A percentile compares a stretch with the other conserved stretches of the same genome.
phyloP scores from a whole-genome alignment of 2,113 vertebrate genomes.

The Actenoides lindsayi region DNA sequence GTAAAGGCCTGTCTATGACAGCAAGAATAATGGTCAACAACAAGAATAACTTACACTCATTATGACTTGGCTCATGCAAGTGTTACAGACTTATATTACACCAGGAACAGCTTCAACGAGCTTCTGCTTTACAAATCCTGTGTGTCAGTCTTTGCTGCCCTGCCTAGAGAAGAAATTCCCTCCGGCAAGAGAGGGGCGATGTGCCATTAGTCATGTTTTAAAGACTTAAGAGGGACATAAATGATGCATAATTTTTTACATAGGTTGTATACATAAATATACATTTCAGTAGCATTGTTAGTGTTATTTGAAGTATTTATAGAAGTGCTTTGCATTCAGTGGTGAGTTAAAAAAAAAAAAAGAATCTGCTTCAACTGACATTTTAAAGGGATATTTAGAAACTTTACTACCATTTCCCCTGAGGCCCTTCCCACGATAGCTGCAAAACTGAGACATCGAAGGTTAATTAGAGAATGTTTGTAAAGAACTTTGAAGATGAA shows the following conservation, averaged over 20 bases:
- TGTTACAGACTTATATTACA: background rate
- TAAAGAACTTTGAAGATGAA: conserved; percentile 36
- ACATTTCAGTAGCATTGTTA: background rate
- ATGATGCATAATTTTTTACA: background rate
- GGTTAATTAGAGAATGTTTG: conserved; percentile 7
- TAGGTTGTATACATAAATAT: background rate
- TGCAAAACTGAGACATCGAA: background rate
- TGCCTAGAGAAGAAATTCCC: background rate
- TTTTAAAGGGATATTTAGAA: conserved; percentile 2
- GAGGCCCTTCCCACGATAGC: conserved; percentile 10
- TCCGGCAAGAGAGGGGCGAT: background rate
- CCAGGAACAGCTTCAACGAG: background rate
- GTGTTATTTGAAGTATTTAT: conserved; percentile 38
- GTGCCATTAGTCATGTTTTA: background rate
- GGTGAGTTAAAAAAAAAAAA: background rate
- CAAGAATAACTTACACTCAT: background rate
- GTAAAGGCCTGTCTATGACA: background rate
- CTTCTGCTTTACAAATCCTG: background rate
- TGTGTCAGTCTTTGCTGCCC: background rate
- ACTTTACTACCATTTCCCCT: background rate
- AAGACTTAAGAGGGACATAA: background rate
- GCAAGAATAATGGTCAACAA: background rate
- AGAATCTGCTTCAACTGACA: background rate
- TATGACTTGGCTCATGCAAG: background rate
- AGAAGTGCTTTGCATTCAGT: conserved; percentile 20